These are phyloP conservation scores for Mycetomoellerius zeteki DNA, from an alignment of 1,140 invertebrate genomes.

Conservation along the genomic window DNA sequence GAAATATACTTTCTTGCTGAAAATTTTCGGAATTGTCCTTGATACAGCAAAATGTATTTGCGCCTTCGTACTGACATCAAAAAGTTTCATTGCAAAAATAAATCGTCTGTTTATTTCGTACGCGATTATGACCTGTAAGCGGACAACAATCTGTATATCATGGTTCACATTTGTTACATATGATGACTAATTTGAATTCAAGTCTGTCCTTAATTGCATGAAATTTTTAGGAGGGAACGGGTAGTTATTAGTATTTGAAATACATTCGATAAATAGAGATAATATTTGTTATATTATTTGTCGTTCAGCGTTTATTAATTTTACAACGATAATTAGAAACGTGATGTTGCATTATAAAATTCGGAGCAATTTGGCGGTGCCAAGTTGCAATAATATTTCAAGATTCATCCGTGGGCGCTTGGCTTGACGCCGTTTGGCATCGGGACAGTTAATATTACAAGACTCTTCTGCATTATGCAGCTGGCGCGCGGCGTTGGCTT, in stretches of 20 bases:
- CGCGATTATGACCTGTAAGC: not conserved
- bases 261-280: too few relatives aligned
- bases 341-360: not conserved
- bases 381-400: not conserved
- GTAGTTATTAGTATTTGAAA: too few relatives aligned
- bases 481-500: not conserved
- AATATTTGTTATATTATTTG: not conserved
- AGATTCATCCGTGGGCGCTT: slow-evolving; percentile 10
- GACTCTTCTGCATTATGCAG: slow-evolving; percentile 20
- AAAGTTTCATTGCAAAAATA: not conserved
- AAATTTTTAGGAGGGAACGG: too few relatives aligned
- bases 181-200: not conserved
- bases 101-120: not conserved
- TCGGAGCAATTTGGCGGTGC: not conserved
- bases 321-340: not conserved
- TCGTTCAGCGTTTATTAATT: not conserved
- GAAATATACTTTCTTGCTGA: too few relatives aligned
- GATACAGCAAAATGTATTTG: not conserved
- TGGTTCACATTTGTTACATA: not conserved
- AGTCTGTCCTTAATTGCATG: not conserved
- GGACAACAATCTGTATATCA: not conserved
- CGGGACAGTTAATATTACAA: slow-evolving; percentile 32
- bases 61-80: not conserved
- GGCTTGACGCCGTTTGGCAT: slow-evolving; percentile 19
- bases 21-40: not conserved